Base-by-base conservation (phyloP, 2,113 vertebrate genomes). In the Lethenteron reissneri region DNA sequence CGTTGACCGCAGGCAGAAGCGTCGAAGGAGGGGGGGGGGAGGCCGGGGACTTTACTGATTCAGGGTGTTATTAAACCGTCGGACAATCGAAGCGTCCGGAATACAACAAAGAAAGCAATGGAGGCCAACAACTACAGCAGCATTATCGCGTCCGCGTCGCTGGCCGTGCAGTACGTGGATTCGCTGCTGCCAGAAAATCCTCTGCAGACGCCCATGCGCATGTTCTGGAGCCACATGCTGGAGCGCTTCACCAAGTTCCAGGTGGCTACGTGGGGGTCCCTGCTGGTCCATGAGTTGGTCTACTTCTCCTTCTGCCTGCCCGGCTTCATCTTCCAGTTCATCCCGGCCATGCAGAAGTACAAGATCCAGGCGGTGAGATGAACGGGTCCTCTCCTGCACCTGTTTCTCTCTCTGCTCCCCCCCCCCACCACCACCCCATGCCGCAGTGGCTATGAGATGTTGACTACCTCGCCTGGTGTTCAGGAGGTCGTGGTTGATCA, bases 241-340 rank as follows among this genome's bases (percentile, higher is more conserved):
- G 81, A 88, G 76, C 94, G 87, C 78, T 99, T 95, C 72, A 94
- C 89, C 56, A 95, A 92, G 79, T 96, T 95, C 75, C 90, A 99
- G 83, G 62, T 68, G 62, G 94, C 94, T 25, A 96, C 89, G 0
- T 97, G 91, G 92, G 94, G 94, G 2, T 99, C 92, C n/a, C 85
- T 99, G 72, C 73, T 99, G 12, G 82, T 94, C 75, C 92, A 99
- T 1, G 90, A 99, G 79, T 73, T 75, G 72, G 75, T 92, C 14
- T 99, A 94, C 77, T 91, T 96, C 78, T 76, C 88, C 70, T 83
- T 97, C 75, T 94, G 84, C 74, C 74, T 95, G 9, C 92, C 94
- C 9, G 87, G 87, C 71, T 96, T 97, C 79, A 56, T 97, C 71
- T 97, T 94, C 77, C 94, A 99, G 77, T 99, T 99, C 78, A 76